Conservation (phyloP, 2,797 vertebrate species). For the Phoebastria nigripes region DNA sequence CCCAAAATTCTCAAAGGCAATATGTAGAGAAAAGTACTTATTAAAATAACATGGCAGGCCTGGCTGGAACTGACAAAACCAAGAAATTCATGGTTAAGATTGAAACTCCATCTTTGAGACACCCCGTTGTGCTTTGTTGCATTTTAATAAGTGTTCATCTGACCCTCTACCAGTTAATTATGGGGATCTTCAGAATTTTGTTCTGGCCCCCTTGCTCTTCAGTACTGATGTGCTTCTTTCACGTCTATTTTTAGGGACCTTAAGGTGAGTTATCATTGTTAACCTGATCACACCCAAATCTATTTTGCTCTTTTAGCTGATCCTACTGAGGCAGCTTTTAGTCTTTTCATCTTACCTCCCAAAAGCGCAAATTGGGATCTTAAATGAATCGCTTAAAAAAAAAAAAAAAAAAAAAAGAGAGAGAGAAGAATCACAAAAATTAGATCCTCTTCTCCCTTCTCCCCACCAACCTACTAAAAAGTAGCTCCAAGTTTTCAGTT, state of each 20-base stretch:
- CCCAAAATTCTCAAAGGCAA: background rate
- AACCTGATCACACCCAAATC: constrained; percentile 50
- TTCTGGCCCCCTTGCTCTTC: constrained; percentile 14
- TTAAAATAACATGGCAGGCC: background rate
- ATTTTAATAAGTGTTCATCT: constrained; percentile 52
- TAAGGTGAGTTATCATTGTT: constrained; percentile 40
- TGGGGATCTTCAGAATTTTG: constrained; percentile 32
- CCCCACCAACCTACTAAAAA: background rate
- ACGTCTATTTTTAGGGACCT: constrained; percentile 48
- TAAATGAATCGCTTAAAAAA: background rate
- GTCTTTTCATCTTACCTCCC: constrained; percentile 18
- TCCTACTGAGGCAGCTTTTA: constrained; percentile 2
- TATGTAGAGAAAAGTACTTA: background rate
- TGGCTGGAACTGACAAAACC: background rate
- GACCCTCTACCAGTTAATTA: constrained; percentile 50
- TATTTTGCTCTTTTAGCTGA: constrained; percentile 46
- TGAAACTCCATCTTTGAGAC: constrained; percentile 38
- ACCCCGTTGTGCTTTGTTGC: constrained; percentile 11
- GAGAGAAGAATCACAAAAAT: background rate
- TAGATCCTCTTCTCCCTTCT: background rate
- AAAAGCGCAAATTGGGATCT: constrained; percentile 10
- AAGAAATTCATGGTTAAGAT: constrained; percentile 18
- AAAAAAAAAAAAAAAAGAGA: background rate
- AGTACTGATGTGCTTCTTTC: constrained; percentile 6
- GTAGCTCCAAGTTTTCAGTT: background rate